Base-by-base conservation (phyloP, 2,888 invertebrate species). In the Actias luna region DNA sequence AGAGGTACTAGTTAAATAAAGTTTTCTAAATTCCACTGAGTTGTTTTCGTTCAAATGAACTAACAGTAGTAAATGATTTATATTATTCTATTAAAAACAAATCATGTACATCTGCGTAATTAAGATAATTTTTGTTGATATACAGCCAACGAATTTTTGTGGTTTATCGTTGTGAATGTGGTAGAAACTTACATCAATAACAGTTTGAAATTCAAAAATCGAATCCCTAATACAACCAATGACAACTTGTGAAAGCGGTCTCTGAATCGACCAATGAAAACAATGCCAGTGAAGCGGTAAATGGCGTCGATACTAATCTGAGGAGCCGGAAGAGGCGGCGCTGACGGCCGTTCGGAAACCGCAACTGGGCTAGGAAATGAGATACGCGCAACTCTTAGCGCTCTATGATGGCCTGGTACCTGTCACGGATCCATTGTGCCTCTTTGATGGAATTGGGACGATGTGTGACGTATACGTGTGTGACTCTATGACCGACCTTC, bases 281-380 rank as follows among this genome's bases (percentile, higher is more conserved):
- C 88, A 91, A 91, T 84, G 73, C 77, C 77, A 80, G 83, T 83
- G 84, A 84, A 83, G 81, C 86, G 86, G 91, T 88, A 90, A 88
- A 88, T 86, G 80, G 84, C 83, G 75, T 85, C 87, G 92, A 92
- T 92, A 89, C 86, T 91, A 91, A 92, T 92, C 92, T 90, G 80
- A 74, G 87, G 84, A 91, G 91, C 90, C 91, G 92, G 92, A 92
- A 83, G 84, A 80, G 83, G 80, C 82, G 80, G 81, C 79, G 87
- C 86, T 86, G 87, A 85, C 89, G 90, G 86, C 85, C 80, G 82
- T 83, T 87, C 91, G 90, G 91, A 91, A 89, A 76, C 88, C 85
- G 80, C 89, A 88, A 90, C 91, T 89, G 91, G 88, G 90, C 88
- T 92, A 90, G 92, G 92, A 92, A 92, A 92, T 92, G 92, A 92